Base-by-base conservation (phyloP, 2,797 vertebrate species). In the Rallus crepitans region DNA sequence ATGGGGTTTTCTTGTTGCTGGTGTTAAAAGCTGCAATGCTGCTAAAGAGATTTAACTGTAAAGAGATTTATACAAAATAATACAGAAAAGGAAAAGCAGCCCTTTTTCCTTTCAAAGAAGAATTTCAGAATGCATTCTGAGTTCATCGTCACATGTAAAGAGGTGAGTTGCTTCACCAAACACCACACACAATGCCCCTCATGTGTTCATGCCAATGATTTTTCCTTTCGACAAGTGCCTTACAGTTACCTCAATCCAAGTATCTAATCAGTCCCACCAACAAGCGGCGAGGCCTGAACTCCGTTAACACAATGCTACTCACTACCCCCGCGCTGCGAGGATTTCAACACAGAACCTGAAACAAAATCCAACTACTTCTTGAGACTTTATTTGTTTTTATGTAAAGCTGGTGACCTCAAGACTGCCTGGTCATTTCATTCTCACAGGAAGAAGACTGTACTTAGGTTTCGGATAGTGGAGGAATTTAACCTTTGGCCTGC, bases 321-420 rank as follows among this genome's bases (percentile, higher is more conserved):
- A 21, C 28, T 40, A 61, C 12, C 33, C 40, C 13, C 89, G 47
- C 12, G 9, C 52, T 3, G n/a, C 1, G 0, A 95, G 70, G 76
- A 90, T 93, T 93, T 97, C 82, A 92, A 88, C 77, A 83, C 42
- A 93, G 70, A 94, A 94, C 56, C 39, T 70, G 45, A 97, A 97
- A 96, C 66, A 76, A 93, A 95, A 95, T 77, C 91, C 82, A 95
- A 60, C 93, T 84, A 65, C 61, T 90, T 93, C 45, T 92, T 77
- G 66, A 90, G 87, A 73, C 91, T 96, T 94, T 97, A 97, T 97
- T 97, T 97, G 95, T 97, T 97, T 97, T 97, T 96, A 94, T 83
- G 82, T 69, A 82, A 91, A 89, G 82, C 82, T 86, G 72, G 87
- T 96, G 97, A 97, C 97, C 97, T 94, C 95, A 91, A 96, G 96